These are phyloP conservation scores for Clanis bilineata DNA, from an alignment of 2,888 invertebrate species.

Conservation along the genomic window DNA sequence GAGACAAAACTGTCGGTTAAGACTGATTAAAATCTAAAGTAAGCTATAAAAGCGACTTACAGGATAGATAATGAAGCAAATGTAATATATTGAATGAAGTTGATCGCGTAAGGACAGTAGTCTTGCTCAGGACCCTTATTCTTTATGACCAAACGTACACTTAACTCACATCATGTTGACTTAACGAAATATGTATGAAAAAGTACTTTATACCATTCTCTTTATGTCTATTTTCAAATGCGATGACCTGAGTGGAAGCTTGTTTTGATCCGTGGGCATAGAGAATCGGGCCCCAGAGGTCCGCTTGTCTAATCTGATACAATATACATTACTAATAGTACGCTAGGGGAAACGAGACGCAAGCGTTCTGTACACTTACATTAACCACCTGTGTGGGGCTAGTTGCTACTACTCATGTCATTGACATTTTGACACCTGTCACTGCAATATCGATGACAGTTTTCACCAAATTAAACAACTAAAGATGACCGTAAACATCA, in stretches of 20 bases:
- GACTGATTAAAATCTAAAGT: not conserved
- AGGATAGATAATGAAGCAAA: not conserved
- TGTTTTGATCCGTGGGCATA: too few species aligned
- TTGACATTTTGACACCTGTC: constrained; percentile 6
- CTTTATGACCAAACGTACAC: too few species aligned
- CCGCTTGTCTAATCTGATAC: constrained; percentile 38
- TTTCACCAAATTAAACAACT: too few species aligned
- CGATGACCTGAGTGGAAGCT: too few species aligned
- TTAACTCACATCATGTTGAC: too few species aligned
- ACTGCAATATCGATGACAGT: not conserved
- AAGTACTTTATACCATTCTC: too few species aligned
- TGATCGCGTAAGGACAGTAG: not conserved
- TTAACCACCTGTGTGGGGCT: not conserved
- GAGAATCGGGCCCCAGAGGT: too few species aligned
- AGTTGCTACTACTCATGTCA: not conserved
- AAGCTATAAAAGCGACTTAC: constrained; percentile 3
- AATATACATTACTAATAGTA: constrained; percentile 35
- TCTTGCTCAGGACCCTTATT: too few species aligned
- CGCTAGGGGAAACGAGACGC: constrained; percentile 43
- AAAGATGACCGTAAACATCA: too few species aligned
- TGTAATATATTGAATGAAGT: not conserved
- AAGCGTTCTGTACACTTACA: constrained; percentile 31
- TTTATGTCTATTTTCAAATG: too few species aligned
- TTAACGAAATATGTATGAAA: too few species aligned
- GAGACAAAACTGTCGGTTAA: not conserved